phyloP scores from a whole-genome alignment of 2,113 vertebrate species.

The Gymnogyps californianus region DNA sequence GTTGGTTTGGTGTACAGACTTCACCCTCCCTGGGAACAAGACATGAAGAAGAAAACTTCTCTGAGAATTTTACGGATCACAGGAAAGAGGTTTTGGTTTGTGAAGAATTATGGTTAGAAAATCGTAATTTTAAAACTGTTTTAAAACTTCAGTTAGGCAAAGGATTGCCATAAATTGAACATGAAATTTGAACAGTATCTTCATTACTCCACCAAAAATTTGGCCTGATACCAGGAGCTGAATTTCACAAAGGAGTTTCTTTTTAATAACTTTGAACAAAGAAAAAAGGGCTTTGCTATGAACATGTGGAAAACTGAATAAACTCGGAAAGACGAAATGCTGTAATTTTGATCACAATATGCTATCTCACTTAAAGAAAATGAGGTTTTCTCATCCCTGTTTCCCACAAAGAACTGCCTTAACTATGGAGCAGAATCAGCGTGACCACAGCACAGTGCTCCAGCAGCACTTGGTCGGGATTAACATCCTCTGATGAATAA shows the following conservation, averaged over 20 bases:
- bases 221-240: not conserved
- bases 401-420: not conserved
- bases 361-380: not conserved
- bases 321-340: not conserved
- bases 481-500: not conserved
- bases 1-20: not conserved
- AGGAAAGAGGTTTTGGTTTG: not conserved
- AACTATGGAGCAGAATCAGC: not conserved
- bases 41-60: not conserved
- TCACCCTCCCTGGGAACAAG: not conserved
- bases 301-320: not conserved
- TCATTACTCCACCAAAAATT: not conserved
- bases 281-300: not conserved
- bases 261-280: not conserved
- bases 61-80: not conserved
- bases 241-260: not conserved
- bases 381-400: not conserved
- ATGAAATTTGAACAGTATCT: not conserved
- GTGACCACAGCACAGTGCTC: not conserved
- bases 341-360: not conserved
- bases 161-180: not conserved
- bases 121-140: rapidly evolving
- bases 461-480: not conserved
- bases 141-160: not conserved
- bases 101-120: not conserved